Base-by-base conservation (phyloP, 2,888 invertebrate genomes). In the Lacanobia wlatinum region DNA sequence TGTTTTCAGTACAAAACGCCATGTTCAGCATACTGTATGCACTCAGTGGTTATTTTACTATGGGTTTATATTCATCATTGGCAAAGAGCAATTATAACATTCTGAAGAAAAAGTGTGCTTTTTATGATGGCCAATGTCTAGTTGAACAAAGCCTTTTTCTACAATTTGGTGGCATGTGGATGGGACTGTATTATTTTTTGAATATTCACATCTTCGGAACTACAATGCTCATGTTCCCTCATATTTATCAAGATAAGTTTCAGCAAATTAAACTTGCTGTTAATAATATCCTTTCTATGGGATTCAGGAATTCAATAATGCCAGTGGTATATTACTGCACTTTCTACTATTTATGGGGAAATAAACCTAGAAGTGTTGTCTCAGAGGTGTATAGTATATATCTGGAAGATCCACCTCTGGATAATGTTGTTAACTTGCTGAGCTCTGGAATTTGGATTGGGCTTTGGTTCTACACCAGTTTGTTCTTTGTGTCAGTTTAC, bases 161-260 rank as follows among this genome's bases (percentile, higher is more conserved):
- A 43, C 94, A 98, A 60, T 94, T 97, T 78, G 97, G 97, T 76
- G 98, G 98, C 21, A 93, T 97, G 83, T 97, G 97, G 96, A 97
- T 97, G 82, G 98, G 98, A 48, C 84, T 96, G 53, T 95, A 93
- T 82, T 96, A 97, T 85, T 97, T 97, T 83, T 78, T 97, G 2
- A 97, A 96, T 85, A 95, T 96, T 14, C 97, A 97, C 83, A 93
- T 97, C 53, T 94, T 96, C 62, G 96, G 96, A 34, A 90, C 93
- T 14, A 96, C 96, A 77, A 94, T 96, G 80, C 93, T 98, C 0
- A 93, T 96, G 40, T 98, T 98, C 89, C 97, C 98, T 12, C 97
- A 97, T n/a, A 96, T 98, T 21, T 97, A 97, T 77, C 97, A 97
- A 90, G 96, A 97, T 58, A 98, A 98, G 89, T 96, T 98, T 80